Evolutionary conservation across 1,140 invertebrate genomes (phyloP).

Genomic region (Seison nebaliae): DNA sequence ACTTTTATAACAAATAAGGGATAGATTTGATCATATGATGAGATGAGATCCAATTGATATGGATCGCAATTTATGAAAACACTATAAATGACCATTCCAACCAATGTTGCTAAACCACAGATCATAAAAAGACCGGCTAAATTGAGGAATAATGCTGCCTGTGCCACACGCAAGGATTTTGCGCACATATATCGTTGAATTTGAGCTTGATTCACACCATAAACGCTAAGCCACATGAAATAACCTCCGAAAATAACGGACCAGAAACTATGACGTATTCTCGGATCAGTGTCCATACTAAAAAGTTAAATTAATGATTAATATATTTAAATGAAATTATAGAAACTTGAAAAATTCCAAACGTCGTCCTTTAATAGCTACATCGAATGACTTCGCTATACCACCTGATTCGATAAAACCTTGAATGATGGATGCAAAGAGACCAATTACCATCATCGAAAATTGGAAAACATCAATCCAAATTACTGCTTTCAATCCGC

Average conservation of each 20-base stretch:
- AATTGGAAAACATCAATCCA: constrained; percentile 40
- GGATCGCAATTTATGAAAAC: constrained; percentile 14
- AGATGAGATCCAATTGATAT: background rate
- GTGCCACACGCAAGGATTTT: constrained; percentile 7
- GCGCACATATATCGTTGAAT: constrained; percentile 14
- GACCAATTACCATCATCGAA: constrained; percentile 12
- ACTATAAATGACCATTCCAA: constrained; percentile 13
- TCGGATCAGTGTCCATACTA: constrained; percentile 13
- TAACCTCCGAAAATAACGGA: constrained; percentile 12
- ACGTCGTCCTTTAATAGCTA: constrained; percentile 7
- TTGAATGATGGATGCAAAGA: constrained; percentile 13
- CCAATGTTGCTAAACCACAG: constrained; percentile 2
- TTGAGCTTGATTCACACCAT: constrained; percentile 14
- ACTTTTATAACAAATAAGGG: constrained; percentile 21
- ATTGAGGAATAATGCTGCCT: constrained; percentile 4
- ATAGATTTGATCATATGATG: constrained; percentile 15
- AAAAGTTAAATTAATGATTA: background rate
- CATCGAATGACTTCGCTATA: constrained; percentile 13
- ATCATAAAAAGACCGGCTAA: constrained; percentile 5
- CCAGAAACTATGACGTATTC: constrained; percentile 14
- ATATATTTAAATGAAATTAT: too few species aligned
- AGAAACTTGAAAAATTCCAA: constrained; percentile 14
- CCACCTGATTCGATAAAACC: constrained; percentile 13
- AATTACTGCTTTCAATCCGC: constrained; percentile 64
- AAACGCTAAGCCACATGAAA: constrained; percentile 8